Evolutionary conservation across 2,113 vertebrate genomes (phyloP), one percentile per base, ranked within the genome.

Genomic region (Chloropsis hardwickii): DNA sequence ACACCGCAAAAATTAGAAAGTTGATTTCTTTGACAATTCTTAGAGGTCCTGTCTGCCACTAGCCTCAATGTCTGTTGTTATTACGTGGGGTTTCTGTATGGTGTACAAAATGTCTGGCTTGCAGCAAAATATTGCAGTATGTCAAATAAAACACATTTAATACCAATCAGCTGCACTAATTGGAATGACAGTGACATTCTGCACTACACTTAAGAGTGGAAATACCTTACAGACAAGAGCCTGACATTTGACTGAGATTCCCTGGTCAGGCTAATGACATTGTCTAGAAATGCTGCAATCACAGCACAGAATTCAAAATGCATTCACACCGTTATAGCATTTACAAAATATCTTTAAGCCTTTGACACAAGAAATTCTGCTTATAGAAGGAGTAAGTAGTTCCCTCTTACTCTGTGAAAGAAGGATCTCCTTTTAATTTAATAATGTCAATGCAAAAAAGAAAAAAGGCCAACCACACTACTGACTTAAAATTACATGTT

Each of bases 121-220:
- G 61, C 56, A 96, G 94, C 84, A 94, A 91, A 95, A 79, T 44
- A 87, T 9, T 81, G 77, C 60, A 71, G 16, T 15, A 48, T 79
- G 91, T 97, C 94, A 94, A 85, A 95, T 37, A 93, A 95, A 86
- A 65, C 93, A 97, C 93, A 96, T 85, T 88, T 86, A 95, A 76
- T 51, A 77, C 40, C 96, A 95, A 98, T 89, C 76, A 96, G 86
- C 87, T 85, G 90, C 92, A 64, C 88, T 97, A 95, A 98, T 90
- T 96, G 92, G 86, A 92, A 47, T 96, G 97, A 97, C 84, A 96
- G 78, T 93, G 93, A 92, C 97, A 97, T 93, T 93, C 79, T 93
- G 89, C 84, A 86, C 91, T 84, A 57, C 80, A 92, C 72, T 96
- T 95, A 80, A 65, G 88, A 71, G 76, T 78, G 94, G 92, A 85